Percentiles rank a stretch among this genome's conserved stretches.
Evolutionary conservation across 2,797 vertebrate genomes (phyloP).

Genomic region (Falco naumanni): DNA sequence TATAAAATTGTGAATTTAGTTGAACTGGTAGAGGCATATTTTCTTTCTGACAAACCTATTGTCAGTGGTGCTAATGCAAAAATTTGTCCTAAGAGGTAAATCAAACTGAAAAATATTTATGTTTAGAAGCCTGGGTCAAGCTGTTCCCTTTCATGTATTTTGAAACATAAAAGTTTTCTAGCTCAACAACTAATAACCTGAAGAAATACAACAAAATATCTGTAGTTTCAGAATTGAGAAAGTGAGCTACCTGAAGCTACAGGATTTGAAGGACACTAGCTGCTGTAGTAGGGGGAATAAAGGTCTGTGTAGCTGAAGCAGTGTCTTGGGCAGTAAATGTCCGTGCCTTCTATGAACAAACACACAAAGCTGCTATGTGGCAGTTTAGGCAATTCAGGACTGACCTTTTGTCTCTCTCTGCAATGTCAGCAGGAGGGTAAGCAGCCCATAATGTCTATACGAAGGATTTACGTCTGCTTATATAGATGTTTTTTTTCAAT

Average conservation of each 20-base stretch:
- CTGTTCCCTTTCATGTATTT: not conserved
- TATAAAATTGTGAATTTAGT: not conserved
- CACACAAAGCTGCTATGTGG: conserved; percentile 45
- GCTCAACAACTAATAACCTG: not conserved
- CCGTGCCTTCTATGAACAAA: not conserved
- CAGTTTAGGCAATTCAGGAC: conserved; percentile 44
- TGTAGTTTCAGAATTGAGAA: not conserved
- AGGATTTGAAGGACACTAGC: not conserved
- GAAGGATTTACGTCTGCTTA: conserved; percentile 32
- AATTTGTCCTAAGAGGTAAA: not conserved
- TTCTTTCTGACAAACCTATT: not conserved
- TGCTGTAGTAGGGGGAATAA: not conserved
- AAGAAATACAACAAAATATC: not conserved
- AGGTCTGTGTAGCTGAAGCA: not conserved
- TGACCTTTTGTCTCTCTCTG: conserved; percentile 44
- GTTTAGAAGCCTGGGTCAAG: not conserved
- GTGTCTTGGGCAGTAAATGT: conserved; percentile 5
- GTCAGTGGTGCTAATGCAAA: not conserved
- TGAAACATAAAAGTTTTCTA: not conserved
- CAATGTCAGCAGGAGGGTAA: conserved; percentile 52
- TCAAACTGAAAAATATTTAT: not conserved
- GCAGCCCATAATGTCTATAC: conserved; percentile 15
- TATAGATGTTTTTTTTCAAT: conserved; percentile 25
- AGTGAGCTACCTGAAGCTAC: not conserved
- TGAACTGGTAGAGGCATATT: not conserved